Base-by-base conservation (phyloP, 2,113 vertebrate genomes). In the Nesoenas mayeri region DNA sequence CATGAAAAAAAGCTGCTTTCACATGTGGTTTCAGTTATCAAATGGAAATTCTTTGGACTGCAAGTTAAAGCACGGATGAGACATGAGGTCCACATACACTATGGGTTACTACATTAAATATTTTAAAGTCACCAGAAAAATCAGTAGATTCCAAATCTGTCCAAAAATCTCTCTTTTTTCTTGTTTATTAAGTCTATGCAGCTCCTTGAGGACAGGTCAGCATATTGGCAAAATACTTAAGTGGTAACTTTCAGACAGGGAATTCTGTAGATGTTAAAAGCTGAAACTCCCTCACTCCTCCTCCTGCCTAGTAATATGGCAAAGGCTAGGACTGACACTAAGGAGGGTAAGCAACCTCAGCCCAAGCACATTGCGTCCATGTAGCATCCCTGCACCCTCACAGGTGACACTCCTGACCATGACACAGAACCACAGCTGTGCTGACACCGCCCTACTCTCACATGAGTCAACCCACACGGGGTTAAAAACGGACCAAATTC, bases 161-260 rank as follows among this genome's bases (percentile, higher is more conserved):
- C 21, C 17, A 50, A 12, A 7, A 47, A 54, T 50, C 25, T 81
- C 9, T 57, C 11, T 32, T 57, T 70, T 36, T 25, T 36, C 44
- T 56, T 31, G 5, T 51, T 11, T 72, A 20, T 71, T 19, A 5
- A 53, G 28, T 25, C 36, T 58, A 0, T 20, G 25, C 21, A 51
- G 19, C 6, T 67, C 16, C n/a, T 65, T 20, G 16, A 54, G 28
- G 14, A 20, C 29, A 54, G 22, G 12, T 25, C 21, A 25, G 5
- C 24, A 34, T 6, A 82, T 64, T 12, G 15, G 20, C 18, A 54
- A 4, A 5, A 28, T 0, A 0, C 8, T 83, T 0, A 0, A 10
- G 13, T 36, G 19, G 5, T 28, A 48, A 51, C 40, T 70, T 80
- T 83, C 36, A 77, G 28, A n/a, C 3, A 36, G 15, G 4, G 26